These are phyloP conservation scores for honey bee (Apis mellifera) DNA, from an alignment of 1,140 invertebrate genomes.

Conservation along the genomic window Amel_HAv3.1 CM009936.2:14520501-14521000, in stretches of 20 bases:
- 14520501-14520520: slow-evolving; percentile 41
- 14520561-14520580: slow-evolving; percentile 48
- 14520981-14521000: not conserved
- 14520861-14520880: not conserved
- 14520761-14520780: not conserved
- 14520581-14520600: slow-evolving; percentile 39
- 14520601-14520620: slow-evolving; percentile 14
- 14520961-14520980: not conserved
- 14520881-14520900: not conserved
- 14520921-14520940: not conserved
- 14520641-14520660: not conserved
- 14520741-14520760: not conserved
- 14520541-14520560: slow-evolving; percentile 63
- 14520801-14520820: not conserved
- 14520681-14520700: not conserved
- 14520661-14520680: not conserved
- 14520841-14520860: not conserved
- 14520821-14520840: not conserved
- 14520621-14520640: not conserved
- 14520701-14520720: not conserved
- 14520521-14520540: slow-evolving; percentile 65
- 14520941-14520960: not conserved
- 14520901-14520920: slow-evolving; percentile 6
- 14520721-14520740: not conserved
- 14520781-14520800: not conserved